A percentile compares a stretch with the other conserved stretches of the same genome.
Conservation (phyloP, 2,888 invertebrate species). For the Cephus sareptanus region DNA sequence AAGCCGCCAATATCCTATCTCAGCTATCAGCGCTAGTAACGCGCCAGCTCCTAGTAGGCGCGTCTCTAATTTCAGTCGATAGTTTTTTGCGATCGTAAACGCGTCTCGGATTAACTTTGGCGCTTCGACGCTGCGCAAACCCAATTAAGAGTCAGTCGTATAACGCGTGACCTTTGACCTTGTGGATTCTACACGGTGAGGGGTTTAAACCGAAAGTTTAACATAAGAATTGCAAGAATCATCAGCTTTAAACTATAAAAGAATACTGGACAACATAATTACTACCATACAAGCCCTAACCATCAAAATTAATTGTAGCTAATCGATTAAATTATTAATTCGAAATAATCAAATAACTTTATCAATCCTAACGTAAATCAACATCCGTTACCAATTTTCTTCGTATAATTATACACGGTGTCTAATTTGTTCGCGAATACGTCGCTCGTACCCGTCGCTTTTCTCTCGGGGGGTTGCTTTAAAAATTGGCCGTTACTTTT, state of each 20-base stretch:
- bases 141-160: conserved; percentile 49
- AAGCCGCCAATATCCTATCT: conserved; percentile 48
- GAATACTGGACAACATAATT: background rate
- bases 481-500: conserved; percentile 44
- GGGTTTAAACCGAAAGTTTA: conserved; percentile 10
- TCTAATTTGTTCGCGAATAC: background rate
- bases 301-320: background rate
- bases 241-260: background rate
- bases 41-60: conserved; percentile 40
- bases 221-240: background rate
- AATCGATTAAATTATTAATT: background rate
- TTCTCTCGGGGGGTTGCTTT: conserved; percentile 16
- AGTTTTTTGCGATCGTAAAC: conserved; percentile 64
- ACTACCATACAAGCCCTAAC: background rate
- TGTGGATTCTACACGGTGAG: conserved; percentile 14
- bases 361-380: background rate
- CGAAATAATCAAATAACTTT: background rate
- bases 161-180: conserved; percentile 35
- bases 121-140: conserved; percentile 39
- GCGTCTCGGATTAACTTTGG: conserved; percentile 55
- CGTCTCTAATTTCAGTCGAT: conserved; percentile 63
- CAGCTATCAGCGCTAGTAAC: conserved; percentile 43
- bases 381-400: background rate
- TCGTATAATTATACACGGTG: background rate
- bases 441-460: conserved; percentile 30